Evolutionary conservation across 2,113 vertebrate genomes (phyloP), one percentile per base, ranked within the genome.

Genomic region (Nerophis lumbriciformis): DNA sequence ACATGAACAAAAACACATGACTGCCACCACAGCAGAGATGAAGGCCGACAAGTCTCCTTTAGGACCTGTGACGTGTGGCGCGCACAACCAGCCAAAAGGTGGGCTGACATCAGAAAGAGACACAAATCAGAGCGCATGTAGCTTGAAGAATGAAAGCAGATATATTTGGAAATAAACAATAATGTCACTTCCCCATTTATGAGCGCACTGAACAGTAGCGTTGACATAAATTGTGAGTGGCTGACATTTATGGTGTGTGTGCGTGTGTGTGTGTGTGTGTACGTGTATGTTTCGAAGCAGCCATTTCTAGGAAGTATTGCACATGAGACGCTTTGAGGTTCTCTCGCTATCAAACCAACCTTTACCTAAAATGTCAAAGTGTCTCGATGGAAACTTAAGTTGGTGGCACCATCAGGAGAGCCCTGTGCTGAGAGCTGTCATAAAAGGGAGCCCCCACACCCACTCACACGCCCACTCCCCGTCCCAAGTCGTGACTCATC

Each of bases 381-480:
- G 67, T 76, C 74, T 76, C 52, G 1, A 62, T 84, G 87, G 85
- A 88, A 88, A 87, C 37, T 68, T 63, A 57, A 35, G 64, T 53
- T 75, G 78, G 77, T 61, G 59, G 68, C 80, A 73, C 69, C 68
- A 36, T 63, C 16, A 64, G 87, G 88, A 88, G 80, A 89, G 76
- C 84, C 87, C 42, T 45, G 87, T 83, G 86, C 48, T 81, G 82
- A 88, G 81, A 82, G 73, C 60, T 71, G 78, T 88, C 85, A 81
- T 74, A 68, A 57, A 81, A 86, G 87, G 88, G 87, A 87, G 81
- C 81, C 81, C 87, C 39, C 80, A 53, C 73, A 62, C 78, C 81
- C 69, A 75, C 85, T 57, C 79, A 28, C 55, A 65, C 86, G 44
- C 82, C 79, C 79, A 69, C 63, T 21, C 54, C n/a, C 16, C 0